Percentiles rank a stretch among this genome's conserved stretches.
These are phyloP conservation scores for Zonotrichia leucophrys DNA, from an alignment of 2,113 vertebrate species.

Conservation along the genomic window DNA sequence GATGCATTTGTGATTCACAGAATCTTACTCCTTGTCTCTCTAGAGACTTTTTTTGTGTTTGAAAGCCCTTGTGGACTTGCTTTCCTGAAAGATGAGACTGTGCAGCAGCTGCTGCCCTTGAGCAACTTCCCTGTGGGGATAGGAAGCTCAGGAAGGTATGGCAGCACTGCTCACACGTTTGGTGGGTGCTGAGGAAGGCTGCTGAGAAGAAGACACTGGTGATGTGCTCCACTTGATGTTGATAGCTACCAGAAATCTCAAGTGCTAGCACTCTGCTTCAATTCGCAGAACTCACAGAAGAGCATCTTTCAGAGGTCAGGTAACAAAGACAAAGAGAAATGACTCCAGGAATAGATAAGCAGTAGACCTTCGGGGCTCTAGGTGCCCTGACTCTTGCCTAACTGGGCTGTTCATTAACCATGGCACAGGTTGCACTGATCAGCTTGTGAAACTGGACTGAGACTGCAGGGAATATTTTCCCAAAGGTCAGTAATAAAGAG, in stretches of 20 bases:
- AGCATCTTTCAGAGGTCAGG: background rate
- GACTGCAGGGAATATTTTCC: background rate
- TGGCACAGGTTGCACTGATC: background rate
- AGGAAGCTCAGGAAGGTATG: background rate
- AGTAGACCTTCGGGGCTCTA: background rate
- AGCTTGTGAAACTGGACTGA: accelerated
- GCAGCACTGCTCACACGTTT: background rate
- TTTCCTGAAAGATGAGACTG: accelerated
- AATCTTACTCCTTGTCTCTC: background rate
- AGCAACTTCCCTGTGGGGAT: accelerated
- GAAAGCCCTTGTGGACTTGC: background rate
- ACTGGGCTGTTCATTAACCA: background rate
- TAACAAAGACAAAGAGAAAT: background rate
- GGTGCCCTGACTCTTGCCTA: background rate
- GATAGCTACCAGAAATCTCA: background rate
- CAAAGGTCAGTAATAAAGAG: background rate
- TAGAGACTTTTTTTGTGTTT: background rate
- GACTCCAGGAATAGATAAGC: background rate
- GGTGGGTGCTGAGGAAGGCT: background rate
- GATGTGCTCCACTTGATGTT: background rate
- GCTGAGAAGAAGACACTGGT: background rate
- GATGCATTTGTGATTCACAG: background rate
- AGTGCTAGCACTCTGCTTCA: background rate
- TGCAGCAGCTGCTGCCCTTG: background rate
- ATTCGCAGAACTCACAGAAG: background rate